These are phyloP conservation scores for Passer domesticus DNA, from an alignment of 2,113 vertebrate genomes.

Conservation along the genomic window DNA sequence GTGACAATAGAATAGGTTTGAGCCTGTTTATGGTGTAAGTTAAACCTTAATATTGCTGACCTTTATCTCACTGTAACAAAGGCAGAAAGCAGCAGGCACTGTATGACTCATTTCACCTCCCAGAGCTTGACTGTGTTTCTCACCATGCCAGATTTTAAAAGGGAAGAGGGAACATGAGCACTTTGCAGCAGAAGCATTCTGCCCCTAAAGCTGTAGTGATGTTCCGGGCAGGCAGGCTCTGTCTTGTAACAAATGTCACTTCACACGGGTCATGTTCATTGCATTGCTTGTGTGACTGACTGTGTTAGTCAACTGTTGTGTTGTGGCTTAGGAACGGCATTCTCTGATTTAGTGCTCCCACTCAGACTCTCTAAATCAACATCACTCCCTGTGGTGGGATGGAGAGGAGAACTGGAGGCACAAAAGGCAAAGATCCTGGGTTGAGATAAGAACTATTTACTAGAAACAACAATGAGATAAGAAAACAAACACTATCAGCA, in stretches of 20 bases:
- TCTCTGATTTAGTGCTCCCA: neutral
- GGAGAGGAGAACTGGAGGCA: neutral
- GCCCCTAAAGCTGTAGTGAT: accelerated
- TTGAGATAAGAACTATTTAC: neutral
- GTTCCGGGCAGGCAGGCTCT: neutral
- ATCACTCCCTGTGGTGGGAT: neutral
- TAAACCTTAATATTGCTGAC: neutral
- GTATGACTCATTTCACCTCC: neutral
- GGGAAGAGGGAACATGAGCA: neutral
- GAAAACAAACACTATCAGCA: neutral
- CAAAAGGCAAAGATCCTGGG: neutral
- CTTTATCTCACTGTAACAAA: neutral
- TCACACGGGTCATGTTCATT: neutral
- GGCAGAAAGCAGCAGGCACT: neutral
- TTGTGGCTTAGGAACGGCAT: neutral
- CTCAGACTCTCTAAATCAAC: neutral
- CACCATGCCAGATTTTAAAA: neutral
- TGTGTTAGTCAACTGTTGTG: neutral
- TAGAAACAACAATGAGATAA: neutral
- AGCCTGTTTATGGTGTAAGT: neutral
- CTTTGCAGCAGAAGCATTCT: neutral
- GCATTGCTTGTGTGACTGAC: neutral
- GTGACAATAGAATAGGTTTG: neutral
- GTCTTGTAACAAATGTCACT: neutral
- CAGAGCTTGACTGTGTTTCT: neutral